A percentile compares a stretch with the other conserved stretches of the same genome.
These are phyloP conservation scores for Heliconius erato DNA, from an alignment of 2,888 invertebrate species.

Conservation along the genomic window DNA sequence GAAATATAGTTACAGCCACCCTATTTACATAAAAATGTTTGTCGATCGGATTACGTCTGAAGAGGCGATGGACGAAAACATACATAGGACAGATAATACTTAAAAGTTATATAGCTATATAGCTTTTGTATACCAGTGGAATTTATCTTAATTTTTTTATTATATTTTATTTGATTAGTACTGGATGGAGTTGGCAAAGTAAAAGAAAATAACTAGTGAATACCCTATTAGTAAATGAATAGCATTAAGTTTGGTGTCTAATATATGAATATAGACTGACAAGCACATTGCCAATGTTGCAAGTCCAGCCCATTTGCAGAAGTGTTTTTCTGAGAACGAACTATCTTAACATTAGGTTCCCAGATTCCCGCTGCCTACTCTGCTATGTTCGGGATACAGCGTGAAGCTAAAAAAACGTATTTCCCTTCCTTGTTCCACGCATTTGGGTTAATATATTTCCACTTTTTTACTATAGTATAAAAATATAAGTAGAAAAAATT, in stretches of 20 bases:
- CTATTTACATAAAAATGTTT: constrained; percentile 50
- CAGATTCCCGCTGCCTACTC: too few relatives aligned
- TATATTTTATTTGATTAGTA: background rate
- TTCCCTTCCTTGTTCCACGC: background rate
- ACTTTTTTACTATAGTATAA: background rate
- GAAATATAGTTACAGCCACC: constrained; percentile 49
- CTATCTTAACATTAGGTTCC: too few relatives aligned
- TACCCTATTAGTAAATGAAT: too few relatives aligned
- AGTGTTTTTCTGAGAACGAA: too few relatives aligned
- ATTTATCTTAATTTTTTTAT: background rate
- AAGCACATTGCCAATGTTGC: too few relatives aligned
- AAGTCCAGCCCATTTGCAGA: too few relatives aligned
- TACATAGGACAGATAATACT: constrained; percentile 38
- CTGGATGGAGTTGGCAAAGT: background rate
- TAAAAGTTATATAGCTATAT: constrained; percentile 8
- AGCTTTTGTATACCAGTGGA: background rate
- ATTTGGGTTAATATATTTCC: background rate
- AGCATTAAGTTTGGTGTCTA: too few relatives aligned
- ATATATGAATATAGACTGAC: too few relatives aligned
- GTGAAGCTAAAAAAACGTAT: too few relatives aligned
- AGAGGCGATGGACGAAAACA: constrained; percentile 39
- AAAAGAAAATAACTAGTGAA: background rate
- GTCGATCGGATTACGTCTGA: constrained; percentile 44
- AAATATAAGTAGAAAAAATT: background rate
- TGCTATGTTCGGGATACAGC: too few relatives aligned